phyloP scores from a whole-genome alignment of 2,113 vertebrate species.

The Heptranchias perlo region DNA sequence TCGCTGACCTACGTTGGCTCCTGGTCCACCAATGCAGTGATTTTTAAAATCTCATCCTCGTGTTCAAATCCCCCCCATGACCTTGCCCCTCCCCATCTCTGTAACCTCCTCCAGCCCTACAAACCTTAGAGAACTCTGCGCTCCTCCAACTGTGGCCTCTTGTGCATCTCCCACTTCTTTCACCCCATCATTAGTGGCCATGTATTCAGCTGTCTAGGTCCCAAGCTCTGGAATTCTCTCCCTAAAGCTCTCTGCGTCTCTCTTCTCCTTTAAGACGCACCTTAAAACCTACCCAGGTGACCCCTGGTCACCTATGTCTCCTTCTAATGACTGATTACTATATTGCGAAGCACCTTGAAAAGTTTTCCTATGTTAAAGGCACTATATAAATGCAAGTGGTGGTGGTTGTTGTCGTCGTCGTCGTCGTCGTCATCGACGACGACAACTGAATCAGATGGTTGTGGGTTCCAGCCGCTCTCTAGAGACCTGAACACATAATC shows the following conservation, averaged over 20 bases:
- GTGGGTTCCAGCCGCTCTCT: background rate
- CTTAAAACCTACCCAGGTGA: background rate
- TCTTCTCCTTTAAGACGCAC: too few relatives aligned
- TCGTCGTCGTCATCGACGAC: too few relatives aligned
- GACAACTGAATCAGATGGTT: background rate
- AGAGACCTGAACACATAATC: background rate
- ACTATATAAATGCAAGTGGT: background rate
- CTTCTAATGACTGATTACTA: background rate
- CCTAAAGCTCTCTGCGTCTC: too few relatives aligned
- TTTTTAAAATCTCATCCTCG: background rate
- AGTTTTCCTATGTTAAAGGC: background rate
- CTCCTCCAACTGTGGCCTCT: background rate
- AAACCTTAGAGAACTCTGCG: background rate
- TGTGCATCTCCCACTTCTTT: background rate
- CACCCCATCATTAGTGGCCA: background rate
- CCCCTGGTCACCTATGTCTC: too few relatives aligned
- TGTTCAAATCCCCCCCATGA: background rate
- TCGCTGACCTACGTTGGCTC: background rate
- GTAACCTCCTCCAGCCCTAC: background rate
- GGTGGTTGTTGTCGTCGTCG: too few relatives aligned
- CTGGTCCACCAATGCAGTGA: background rate
- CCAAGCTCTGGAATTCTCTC: background rate
- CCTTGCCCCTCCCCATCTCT: background rate
- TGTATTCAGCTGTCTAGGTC: too few relatives aligned
- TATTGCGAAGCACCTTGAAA: background rate